A percentile compares a stretch with the other conserved stretches of the same genome.
Evolutionary conservation across 2,888 invertebrate species (phyloP).

Genomic region (Nomada goodeniana): DNA sequence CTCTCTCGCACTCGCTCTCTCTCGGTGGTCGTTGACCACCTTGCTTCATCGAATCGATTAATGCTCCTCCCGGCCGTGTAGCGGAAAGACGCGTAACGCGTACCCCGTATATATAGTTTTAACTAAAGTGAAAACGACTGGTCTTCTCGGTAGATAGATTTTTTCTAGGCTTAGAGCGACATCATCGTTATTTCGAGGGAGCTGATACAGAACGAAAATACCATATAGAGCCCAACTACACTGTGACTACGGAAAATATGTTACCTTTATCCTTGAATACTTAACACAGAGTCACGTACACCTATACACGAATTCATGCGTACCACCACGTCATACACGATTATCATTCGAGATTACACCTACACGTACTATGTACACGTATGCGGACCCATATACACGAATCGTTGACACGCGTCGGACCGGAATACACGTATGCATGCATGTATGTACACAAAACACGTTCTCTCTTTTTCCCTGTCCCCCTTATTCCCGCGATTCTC

Average conservation of each 20-base stretch:
- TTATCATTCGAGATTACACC: slow-evolving; percentile 11
- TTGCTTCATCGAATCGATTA: slow-evolving; percentile 71
- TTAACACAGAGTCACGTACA: slow-evolving; percentile 30
- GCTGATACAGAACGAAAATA: slow-evolving; percentile 52
- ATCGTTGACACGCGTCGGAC: not conserved
- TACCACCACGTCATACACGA: slow-evolving; percentile 27
- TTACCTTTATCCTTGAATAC: slow-evolving; percentile 47
- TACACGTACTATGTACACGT: slow-evolving; percentile 8
- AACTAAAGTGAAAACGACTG: slow-evolving; percentile 65
- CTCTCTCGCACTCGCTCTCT: not conserved
- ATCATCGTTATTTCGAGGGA: slow-evolving; percentile 63
- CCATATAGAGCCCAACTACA: slow-evolving; percentile 62
- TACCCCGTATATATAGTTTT: slow-evolving; percentile 62
- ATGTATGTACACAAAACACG: slow-evolving; percentile 66
- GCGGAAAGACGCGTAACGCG: slow-evolving; percentile 63
- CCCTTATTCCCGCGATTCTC: slow-evolving; percentile 29
- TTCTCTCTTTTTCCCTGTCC: slow-evolving; percentile 34
- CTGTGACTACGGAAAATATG: slow-evolving; percentile 48
- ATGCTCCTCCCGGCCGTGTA: slow-evolving; percentile 63
- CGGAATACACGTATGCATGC: slow-evolving; percentile 57
- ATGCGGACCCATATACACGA: too few species aligned
- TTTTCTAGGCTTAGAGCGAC: slow-evolving; percentile 68
- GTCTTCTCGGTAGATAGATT: slow-evolving; percentile 71
- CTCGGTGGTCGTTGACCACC: slow-evolving; percentile 66
- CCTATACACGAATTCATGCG: slow-evolving; percentile 8